These are phyloP conservation scores for Uromys caudimaculatus DNA, from an alignment of 2,797 vertebrate genomes.

Conservation along the genomic window DNA sequence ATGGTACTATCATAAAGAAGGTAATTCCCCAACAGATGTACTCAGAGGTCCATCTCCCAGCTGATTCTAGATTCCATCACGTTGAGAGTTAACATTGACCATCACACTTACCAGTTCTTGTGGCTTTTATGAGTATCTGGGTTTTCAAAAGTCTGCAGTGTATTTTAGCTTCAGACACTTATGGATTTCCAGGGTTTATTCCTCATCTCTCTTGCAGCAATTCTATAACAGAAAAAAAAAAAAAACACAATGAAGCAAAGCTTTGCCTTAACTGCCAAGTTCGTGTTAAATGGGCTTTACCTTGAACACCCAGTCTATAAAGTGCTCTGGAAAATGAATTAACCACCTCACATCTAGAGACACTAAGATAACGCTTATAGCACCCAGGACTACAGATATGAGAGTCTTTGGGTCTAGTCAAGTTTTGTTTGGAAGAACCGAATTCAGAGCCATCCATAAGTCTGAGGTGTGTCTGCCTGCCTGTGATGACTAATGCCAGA, in stretches of 20 bases:
- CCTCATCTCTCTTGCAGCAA: background rate
- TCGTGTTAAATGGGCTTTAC: background rate
- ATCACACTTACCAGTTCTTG: background rate
- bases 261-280: background rate
- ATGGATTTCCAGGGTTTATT: background rate
- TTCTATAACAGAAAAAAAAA: background rate
- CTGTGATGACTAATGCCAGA: constrained; percentile 41
- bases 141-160: background rate
- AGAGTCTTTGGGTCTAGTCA: background rate
- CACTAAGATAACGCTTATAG: background rate
- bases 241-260: background rate
- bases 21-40: background rate
- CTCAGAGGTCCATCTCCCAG: background rate
- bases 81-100: background rate
- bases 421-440: background rate
- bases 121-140: background rate
- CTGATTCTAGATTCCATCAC: background rate
- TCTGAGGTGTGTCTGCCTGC: background rate
- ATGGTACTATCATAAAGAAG: background rate
- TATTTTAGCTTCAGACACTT: background rate
- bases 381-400: background rate
- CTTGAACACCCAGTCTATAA: background rate
- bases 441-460: background rate
- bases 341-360: background rate
- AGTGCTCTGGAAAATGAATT: constrained; percentile 43